These are phyloP conservation scores for Lytechinus pictus DNA, from an alignment of 35 echinoderm and acorn worm genomes.

Conservation along the genomic window DNA sequence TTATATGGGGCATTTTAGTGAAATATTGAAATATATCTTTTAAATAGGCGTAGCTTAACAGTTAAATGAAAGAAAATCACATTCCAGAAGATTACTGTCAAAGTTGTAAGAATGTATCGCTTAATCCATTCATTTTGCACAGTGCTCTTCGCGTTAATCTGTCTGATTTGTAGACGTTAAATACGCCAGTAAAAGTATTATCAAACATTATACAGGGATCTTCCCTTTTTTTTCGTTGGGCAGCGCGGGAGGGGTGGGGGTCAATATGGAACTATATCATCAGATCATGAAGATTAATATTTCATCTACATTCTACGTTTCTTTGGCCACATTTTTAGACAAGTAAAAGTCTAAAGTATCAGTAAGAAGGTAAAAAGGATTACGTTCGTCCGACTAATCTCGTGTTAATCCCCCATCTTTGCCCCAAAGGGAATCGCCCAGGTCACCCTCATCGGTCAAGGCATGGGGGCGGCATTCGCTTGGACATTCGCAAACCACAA, in stretches of 20 bases:
- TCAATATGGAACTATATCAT: no score
- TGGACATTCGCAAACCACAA: constrained; percentile 44
- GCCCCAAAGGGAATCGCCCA: constrained; percentile 19
- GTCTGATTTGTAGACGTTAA: neutral
- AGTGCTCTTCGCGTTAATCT: neutral
- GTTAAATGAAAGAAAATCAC: no score
- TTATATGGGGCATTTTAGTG: no score
- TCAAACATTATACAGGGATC: neutral
- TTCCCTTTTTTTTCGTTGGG: no score
- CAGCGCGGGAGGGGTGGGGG: no score
- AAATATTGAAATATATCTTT: no score
- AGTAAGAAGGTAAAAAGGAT: neutral
- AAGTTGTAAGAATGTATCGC: no score
- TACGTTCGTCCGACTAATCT: neutral
- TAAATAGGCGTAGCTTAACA: no score
- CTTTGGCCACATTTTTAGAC: no score
- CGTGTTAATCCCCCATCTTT: neutral
- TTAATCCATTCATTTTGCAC: neutral
- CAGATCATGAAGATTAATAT: no score
- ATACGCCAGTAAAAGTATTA: neutral
- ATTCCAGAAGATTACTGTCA: no score
- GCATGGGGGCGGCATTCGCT: constrained; percentile 30
- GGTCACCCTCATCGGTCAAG: constrained; percentile 16
- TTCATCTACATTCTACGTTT: no score
- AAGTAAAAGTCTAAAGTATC: neutral